These are phyloP conservation scores for Apaloderma vittatum DNA, from an alignment of 2,113 vertebrate genomes.

Conservation along the genomic window DNA sequence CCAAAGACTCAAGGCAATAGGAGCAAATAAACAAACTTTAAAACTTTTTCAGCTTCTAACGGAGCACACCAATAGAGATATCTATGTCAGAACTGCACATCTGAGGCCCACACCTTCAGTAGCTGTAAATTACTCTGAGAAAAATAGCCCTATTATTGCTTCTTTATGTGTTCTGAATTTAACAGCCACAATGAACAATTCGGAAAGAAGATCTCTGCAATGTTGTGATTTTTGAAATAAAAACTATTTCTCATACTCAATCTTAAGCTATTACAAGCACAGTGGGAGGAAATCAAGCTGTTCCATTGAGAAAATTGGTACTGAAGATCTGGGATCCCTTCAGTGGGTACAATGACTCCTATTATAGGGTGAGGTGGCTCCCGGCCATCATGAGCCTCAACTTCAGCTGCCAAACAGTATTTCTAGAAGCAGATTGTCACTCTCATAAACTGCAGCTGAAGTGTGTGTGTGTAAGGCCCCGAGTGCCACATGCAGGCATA, in stretches of 20 bases:
- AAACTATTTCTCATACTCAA: slow-evolving; percentile 1
- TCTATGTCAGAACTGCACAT: not conserved
- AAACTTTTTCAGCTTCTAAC: not conserved
- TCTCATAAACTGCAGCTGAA: not conserved
- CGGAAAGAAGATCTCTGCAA: slow-evolving; percentile 33
- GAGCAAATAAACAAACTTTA: not conserved
- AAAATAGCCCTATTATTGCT: not conserved
- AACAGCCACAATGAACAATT: not conserved
- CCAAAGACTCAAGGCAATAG: not conserved
- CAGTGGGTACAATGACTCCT: not conserved
- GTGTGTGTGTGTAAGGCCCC: not conserved
- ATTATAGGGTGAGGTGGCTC: not conserved
- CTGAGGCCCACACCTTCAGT: not conserved
- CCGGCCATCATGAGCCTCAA: not conserved
- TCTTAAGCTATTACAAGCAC: slow-evolving; percentile 18
- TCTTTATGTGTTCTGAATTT: slow-evolving; percentile 2
- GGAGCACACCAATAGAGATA: not conserved
- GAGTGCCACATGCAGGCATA: not conserved
- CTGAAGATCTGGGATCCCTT: not conserved
- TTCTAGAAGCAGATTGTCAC: not conserved
- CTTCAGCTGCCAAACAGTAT: not conserved
- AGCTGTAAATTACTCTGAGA: not conserved
- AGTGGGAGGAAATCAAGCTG: slow-evolving; percentile 52
- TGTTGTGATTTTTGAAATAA: slow-evolving; percentile 25
- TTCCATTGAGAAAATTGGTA: slow-evolving; percentile 33